Base-by-base conservation (phyloP, 2,888 invertebrate genomes). In the Ochlodes sylvanus region DNA sequence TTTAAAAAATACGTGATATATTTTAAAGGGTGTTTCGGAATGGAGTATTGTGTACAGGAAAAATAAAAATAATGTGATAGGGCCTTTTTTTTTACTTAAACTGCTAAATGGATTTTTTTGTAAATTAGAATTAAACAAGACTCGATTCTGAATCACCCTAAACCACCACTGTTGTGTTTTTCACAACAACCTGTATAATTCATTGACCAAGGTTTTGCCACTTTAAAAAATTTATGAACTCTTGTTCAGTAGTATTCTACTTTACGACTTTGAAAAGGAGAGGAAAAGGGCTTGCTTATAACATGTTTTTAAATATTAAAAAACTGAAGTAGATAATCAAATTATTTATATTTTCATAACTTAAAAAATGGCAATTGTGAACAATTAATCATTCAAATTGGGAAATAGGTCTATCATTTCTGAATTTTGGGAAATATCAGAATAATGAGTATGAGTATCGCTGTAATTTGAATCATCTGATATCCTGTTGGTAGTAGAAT, bases 191-290 rank as follows among this genome's bases (percentile, higher is more conserved):
- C 69, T 69, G 69, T 69, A 69, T 60, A 69, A 66, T 66, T 66
- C 60, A 66, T 66, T 70, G 70, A 60, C 67, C 67, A 68, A 60
- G 67, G 67, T 70, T 70, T 70, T 70, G 70, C 70, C 67, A 70
- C 70, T 70, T 70, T 70, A 70, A 70, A 70, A 63, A 70, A 70
- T 62, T 64, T 70, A 70, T 70, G 70, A 70, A 70, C 70, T 65
- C 17, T 69, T 69, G 69, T 69, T 69, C 69, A 69, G 69, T 68
- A 65, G 68, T 65, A 68, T 68, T 67, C 70, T 70, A 70, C 58
- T 70, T 70, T 70, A 70, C 70, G 67, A 70, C 70, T 70, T 70
- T 70, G 70, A 70, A 70, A 70, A 69, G 69, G 69, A 69, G 69
- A 69, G 69, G 66, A 69, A 69, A 70, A 68, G 67, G 55, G 63